Conservation (phyloP, 2,797 vertebrate genomes). For the Hafferia zeledoni region DNA sequence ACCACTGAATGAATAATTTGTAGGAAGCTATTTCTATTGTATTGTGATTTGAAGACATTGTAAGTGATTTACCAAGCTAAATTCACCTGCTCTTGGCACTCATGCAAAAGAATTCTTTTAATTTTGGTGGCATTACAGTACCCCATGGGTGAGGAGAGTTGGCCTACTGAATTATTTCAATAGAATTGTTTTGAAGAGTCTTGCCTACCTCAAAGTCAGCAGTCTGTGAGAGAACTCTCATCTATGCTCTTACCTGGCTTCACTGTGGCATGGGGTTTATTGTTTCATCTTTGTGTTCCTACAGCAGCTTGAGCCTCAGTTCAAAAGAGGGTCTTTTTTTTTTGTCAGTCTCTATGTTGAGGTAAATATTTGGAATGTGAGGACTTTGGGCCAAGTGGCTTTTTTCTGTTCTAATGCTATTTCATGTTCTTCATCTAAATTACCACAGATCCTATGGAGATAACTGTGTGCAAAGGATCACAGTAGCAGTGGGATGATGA, state of each 20-base stretch:
- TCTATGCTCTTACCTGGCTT: neutral
- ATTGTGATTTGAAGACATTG: neutral
- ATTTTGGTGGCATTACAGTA: neutral
- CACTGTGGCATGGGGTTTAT: neutral
- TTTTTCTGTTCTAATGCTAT: neutral
- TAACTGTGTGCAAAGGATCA: neutral
- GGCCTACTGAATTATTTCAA: neutral
- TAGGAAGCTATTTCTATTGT: neutral
- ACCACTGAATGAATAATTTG: neutral
- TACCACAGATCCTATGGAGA: neutral
- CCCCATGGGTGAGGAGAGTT: neutral
- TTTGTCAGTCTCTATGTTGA: neutral
- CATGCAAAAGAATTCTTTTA: neutral
- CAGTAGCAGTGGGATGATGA: neutral
- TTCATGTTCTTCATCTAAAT: conserved; percentile 21
- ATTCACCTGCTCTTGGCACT: neutral
- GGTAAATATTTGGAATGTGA: neutral
- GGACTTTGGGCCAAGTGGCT: neutral
- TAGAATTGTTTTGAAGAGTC: neutral
- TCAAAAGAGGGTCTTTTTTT: neutral
- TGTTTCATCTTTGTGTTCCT: neutral
- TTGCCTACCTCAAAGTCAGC: neutral
- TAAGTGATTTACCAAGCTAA: neutral
- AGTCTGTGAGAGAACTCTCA: neutral
- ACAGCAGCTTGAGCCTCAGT: neutral